Evolutionary conservation across 1,140 invertebrate species (phyloP), one percentile per base, ranked within the genome.

Genomic region (Magallana ariakensis): DNA sequence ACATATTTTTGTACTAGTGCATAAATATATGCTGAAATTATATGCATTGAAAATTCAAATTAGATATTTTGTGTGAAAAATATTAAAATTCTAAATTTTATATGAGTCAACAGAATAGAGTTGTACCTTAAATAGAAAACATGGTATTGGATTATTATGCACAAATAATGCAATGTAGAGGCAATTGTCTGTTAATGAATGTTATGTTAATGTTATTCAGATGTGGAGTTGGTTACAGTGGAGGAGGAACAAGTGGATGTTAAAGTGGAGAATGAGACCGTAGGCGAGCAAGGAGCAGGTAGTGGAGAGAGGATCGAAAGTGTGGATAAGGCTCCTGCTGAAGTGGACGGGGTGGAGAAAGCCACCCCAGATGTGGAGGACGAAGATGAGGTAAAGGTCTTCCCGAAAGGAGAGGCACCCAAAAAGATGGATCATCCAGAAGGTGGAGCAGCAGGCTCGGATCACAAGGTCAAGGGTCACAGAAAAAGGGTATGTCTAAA

Each of bases 301-400:
- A 53, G 84, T 62, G 62, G 22, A 53, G 87, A 75, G 53, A 85
- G 70, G 56, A 46, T 10, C 46, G 82, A 56, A 11, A 60, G 60
- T 10, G 62, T 33, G 53, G 87, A 75, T 16, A 87, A 83, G 60
- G 86, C 70, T n/a, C 46, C 80, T 7, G 86, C 46, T 46, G 80
- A 19, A 19, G 87, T 85, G 53, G 89, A 87, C 46, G 82, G 90
- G 58, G 83, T 26, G 11, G 86, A 91, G 55, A 82, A 33, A 57
- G 53, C 60, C 22, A 56, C 75, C 55, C 55, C 86, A 56, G 62
- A 56, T 5, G 85, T 58, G 57, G 85, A 87, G 19, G 58, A 66
- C 15, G 85, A 75, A 15, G 81, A 80, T 15, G 90, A 88, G n/a
- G 88, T 88, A 5, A 84, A 84, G 62, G 85, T 88, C 33, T 85